Conservation (phyloP, 2,113 vertebrate species). For the Eleginops maclovinus region DNA sequence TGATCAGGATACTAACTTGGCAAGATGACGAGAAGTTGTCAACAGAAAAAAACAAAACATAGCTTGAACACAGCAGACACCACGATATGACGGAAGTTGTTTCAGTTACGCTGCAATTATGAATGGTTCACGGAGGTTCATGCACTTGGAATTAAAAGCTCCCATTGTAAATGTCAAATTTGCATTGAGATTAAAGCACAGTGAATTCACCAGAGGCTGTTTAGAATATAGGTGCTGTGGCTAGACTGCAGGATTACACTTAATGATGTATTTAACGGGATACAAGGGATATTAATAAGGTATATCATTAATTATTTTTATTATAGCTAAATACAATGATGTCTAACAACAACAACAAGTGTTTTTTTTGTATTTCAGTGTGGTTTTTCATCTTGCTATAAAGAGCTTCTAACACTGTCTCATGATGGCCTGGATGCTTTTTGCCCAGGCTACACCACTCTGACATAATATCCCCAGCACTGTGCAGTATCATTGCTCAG, state of each 20-base stretch:
- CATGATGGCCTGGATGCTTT: not conserved
- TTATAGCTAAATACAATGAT: no score
- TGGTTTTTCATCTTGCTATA: not conserved
- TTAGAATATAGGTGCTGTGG: not conserved
- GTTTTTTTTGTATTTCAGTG: no score
- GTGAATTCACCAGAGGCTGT: not conserved
- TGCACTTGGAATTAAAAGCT: not conserved
- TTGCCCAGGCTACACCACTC: not conserved
- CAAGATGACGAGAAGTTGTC: not conserved
- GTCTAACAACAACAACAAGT: not conserved
- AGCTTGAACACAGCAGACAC: not conserved
- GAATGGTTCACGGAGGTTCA: not conserved
- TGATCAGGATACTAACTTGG: slow-evolving; percentile 35
- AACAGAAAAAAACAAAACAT: not conserved
- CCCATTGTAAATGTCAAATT: slow-evolving; percentile 27
- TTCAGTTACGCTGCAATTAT: not conserved
- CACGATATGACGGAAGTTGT: not conserved
- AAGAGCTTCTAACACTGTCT: slow-evolving; percentile 4
- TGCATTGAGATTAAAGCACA: not conserved
- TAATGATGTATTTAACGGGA: not conserved
- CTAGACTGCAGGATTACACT: not conserved
- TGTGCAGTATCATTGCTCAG: not conserved
- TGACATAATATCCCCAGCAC: slow-evolving; percentile 17
- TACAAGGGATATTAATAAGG: not conserved
- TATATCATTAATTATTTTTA: not conserved